These are phyloP conservation scores for Bagarius yarrelli DNA, from an alignment of 2,113 vertebrate species.

Conservation along the genomic window DNA sequence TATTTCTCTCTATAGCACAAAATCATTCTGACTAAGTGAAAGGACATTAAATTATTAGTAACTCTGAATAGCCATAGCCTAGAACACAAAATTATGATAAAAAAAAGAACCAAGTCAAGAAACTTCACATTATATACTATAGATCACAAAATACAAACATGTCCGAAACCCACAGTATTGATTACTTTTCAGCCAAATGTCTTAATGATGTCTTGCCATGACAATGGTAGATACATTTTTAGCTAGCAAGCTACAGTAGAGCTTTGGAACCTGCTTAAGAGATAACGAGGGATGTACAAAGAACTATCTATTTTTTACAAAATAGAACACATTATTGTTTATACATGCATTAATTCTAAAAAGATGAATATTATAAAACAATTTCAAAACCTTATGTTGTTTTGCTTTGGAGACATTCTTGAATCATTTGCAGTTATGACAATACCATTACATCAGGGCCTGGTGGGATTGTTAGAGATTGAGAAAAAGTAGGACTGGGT, in stretches of 20 bases:
- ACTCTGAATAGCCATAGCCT: not conserved
- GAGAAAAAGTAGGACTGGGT: conserved; percentile 55
- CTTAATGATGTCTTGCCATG: not conserved
- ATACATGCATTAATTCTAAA: not conserved
- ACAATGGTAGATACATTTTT: not conserved
- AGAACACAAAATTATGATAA: not conserved
- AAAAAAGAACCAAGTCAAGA: conserved; percentile 31
- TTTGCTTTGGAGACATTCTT: not conserved
- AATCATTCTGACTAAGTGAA: not conserved
- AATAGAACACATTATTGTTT: not conserved
- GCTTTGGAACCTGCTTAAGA: not conserved
- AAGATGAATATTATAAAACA: not conserved
- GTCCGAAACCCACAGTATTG: not conserved
- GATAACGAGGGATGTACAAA: not conserved
- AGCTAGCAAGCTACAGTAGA: not conserved
- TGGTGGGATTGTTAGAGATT: conserved; percentile 24
- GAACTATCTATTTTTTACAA: not conserved
- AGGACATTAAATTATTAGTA: not conserved
- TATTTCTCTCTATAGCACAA: not conserved
- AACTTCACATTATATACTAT: not conserved
- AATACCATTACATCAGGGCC: not conserved
- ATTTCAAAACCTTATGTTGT: not conserved
- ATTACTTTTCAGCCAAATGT: not conserved
- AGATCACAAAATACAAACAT: not conserved
- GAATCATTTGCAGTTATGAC: not conserved